These are phyloP conservation scores for Sprattus sprattus DNA, from an alignment of 2,113 vertebrate species.

Conservation along the genomic window DNA sequence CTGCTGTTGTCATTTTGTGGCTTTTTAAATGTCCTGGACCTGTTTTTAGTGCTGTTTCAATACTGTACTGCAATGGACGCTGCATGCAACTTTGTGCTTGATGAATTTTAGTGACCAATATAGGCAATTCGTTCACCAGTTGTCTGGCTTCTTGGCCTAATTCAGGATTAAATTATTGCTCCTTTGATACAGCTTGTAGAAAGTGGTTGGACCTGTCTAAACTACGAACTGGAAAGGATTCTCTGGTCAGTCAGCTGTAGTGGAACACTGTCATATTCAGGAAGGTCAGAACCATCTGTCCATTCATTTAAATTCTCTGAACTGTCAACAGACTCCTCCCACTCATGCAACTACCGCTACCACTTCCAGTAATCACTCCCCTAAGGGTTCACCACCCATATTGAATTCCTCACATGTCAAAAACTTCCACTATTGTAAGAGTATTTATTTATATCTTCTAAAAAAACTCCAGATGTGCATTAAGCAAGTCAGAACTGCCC, in stretches of 20 bases:
- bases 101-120: background rate
- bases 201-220: background rate
- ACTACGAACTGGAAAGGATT: background rate
- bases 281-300: background rate
- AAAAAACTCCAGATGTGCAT: conserved; percentile 37
- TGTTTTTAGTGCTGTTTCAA: background rate
- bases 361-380: conserved; percentile 17
- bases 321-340: background rate
- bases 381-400: background rate
- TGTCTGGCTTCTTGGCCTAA: background rate
- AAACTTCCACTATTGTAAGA: conserved; percentile 35
- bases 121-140: background rate
- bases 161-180: too few species aligned
- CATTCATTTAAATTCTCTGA: background rate
- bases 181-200: background rate
- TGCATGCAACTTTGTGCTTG: conserved; percentile 19
- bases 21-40: conserved; percentile 1
- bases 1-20: background rate
- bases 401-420: conserved; percentile 44
- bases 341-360: background rate
- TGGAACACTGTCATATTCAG: background rate
- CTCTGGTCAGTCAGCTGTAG: background rate
- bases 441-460: conserved; percentile 53
- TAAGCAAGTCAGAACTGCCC: conserved; percentile 24
- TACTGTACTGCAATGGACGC: background rate